Evolutionary conservation across 2,113 vertebrate genomes (phyloP).

Genomic region (Phocoena sinus): DNA sequence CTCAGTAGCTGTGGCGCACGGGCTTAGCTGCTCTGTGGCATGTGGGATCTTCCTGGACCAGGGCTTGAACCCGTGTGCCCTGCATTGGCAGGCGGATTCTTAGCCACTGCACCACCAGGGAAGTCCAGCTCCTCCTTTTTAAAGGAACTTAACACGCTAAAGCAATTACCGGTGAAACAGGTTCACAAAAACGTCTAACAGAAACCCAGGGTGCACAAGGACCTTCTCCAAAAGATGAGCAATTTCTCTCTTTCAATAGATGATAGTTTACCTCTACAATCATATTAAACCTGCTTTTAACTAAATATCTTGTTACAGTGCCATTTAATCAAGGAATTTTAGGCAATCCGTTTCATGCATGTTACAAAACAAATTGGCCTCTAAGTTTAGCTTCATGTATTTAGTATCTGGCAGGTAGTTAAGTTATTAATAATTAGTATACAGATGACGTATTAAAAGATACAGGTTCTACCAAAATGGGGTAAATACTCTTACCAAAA

Average conservation of each 20-base stretch:
- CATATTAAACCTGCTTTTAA: background rate
- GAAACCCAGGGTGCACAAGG: background rate
- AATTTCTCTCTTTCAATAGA: background rate
- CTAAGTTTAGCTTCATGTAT: background rate
- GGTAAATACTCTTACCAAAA: background rate
- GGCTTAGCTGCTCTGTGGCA: too few relatives aligned
- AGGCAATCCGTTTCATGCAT: background rate
- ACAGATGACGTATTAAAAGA: background rate
- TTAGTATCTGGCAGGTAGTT: background rate
- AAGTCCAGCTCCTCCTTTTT: background rate
- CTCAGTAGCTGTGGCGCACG: too few relatives aligned
- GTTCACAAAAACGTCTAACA: background rate
- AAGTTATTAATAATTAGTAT: background rate
- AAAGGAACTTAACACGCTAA: background rate
- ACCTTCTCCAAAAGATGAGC: background rate
- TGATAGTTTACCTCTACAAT: background rate
- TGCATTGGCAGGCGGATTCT: too few relatives aligned
- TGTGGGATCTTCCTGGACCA: too few relatives aligned
- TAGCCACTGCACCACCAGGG: too few relatives aligned
- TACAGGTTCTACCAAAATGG: background rate
- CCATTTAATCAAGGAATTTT: slow-evolving; percentile 19
- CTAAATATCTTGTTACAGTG: background rate
- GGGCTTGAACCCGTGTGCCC: too few relatives aligned
- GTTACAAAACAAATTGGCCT: background rate
- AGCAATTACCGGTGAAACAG: background rate